Base-by-base conservation (phyloP, 2,113 vertebrate genomes). In the Fulica atra region DNA sequence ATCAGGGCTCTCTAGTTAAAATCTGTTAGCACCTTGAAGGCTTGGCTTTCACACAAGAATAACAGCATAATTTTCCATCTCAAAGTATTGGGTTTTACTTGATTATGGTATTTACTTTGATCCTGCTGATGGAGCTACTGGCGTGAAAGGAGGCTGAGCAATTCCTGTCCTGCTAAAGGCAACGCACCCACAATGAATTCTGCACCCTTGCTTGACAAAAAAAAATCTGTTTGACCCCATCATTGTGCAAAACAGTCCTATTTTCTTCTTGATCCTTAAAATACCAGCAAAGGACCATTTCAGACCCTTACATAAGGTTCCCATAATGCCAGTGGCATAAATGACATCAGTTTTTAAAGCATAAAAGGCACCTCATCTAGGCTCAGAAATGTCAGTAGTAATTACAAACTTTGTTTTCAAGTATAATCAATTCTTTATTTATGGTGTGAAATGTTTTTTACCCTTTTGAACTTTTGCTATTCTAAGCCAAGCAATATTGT, bases 331-430 rank as follows among this genome's bases (percentile, higher is more conserved):
- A 94, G 66, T 94, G 87, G 80, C 89, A 87, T 63, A 86, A 88
- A 93, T 92, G 73, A 95, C 88, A 91, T 94, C 89, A 94, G 87
- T 92, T 95, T 96, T 89, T 93, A 95, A 95, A 84, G 66, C 80
- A 69, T 92, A 81, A 93, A 93, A 95, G 64, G 56, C 94, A 96
- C 94, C 69, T 96, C 89, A 95, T 97, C 93, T 89, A 83, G 70
- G 94, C 85, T 87, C 44, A 96, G 89, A 96, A 96, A 96, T 6
- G 87, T 95, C 97, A 96, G 63, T 89, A 94, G 78, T 90, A 97
- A 97, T 97, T 96, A 97, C 95, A 96, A 93, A 96, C 82, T 93
- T 92, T 87, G 87, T 94, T 97, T 95, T 96, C 85, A 95, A 89
- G 91, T 95, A 57, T 87, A 95, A 94, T 91, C 78, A 96, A 82